Base-by-base conservation (phyloP, 2,888 invertebrate species). In the Volucella inflata region DNA sequence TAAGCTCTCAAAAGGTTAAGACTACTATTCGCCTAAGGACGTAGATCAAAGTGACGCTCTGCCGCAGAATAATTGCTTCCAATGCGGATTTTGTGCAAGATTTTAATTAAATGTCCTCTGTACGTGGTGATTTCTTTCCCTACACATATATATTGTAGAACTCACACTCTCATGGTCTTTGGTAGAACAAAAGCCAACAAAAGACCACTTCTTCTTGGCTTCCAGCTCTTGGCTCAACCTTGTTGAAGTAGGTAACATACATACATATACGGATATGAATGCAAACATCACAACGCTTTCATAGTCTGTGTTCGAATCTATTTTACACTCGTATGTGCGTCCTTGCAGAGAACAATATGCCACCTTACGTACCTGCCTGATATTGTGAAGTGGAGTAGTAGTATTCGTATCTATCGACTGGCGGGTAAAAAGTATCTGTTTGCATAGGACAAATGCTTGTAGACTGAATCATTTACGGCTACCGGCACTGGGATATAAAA, bases 1-100 rank as follows among this genome's bases (percentile, higher is more conserved):
- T 71, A 65, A 64, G 55, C 76, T 72, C 81, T 81, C 68, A 71
- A 81, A 81, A 85, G 76, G 81, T 77, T 81, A 81, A 85, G 81
- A 81, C 60, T 82, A 46, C 71, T 30, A 67, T 62, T 74, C 21
- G 17, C 17, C 51, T 53, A 21, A 65, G 62, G 44, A 74, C 60
- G 40, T 46, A 30, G 46, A 59, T 67, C 62, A 64, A 62, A 68
- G 59, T n/a, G 57, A 17, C 55, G 48, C 76, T 67, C 55, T 67
- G 65, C 53, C 67, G 72, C 51, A 85, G 44, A 72, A 77, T 77
- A 85, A 85, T 76, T 85, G 81, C 76, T 76, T 81, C 77, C 85
- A 77, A 85, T 85, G 85, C 81, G 81, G 85, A 81, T 81, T 85
- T 76, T 76, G 74, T 84, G 79, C 83, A 84, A 30, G 68, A 68